phyloP scores from a whole-genome alignment of 2,797 vertebrate species.

The Allobates femoralis region DNA sequence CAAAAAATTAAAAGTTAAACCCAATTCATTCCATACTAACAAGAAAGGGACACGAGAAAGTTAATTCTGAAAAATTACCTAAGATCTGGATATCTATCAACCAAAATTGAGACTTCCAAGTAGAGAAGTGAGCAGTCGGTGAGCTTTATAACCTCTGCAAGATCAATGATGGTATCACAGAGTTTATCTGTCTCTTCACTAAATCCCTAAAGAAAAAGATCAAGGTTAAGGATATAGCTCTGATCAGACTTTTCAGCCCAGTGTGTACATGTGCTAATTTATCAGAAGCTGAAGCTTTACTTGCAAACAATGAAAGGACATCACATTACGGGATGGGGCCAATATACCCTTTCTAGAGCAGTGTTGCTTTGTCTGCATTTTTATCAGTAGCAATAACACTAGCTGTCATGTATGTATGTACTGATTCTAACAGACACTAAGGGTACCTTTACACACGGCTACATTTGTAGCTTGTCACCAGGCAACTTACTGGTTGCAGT shows the following conservation, averaged over 20 bases:
- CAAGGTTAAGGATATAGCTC: not conserved
- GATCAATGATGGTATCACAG: slow-evolving; percentile 89
- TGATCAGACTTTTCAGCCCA: not conserved
- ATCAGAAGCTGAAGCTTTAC: not conserved
- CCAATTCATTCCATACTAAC: not conserved
- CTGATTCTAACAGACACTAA: slow-evolving; percentile 67
- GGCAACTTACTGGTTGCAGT: no score
- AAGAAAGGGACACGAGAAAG: not conserved
- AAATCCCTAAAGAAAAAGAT: slow-evolving; percentile 72
- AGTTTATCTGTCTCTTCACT: slow-evolving; percentile 86
- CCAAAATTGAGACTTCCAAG: slow-evolving; percentile 93
- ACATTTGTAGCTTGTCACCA: no score
- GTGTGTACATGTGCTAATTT: not conserved
- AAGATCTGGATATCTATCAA: slow-evolving; percentile 96
- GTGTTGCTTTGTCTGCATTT: not conserved
- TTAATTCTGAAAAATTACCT: slow-evolving; percentile 76
- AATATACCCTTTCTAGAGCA: not conserved
- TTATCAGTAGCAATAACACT: no score
- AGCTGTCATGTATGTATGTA: not conserved
- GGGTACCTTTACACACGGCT: no score
- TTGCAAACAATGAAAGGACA: not conserved
- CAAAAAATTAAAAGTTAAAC: not conserved
- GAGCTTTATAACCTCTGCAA: slow-evolving; percentile 96
- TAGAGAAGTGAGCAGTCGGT: slow-evolving; percentile 95
- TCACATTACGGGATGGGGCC: not conserved